A percentile compares a stretch with the other conserved stretches of the same genome.
These are phyloP conservation scores for Eulemur macaco DNA, from an alignment of 2,113 vertebrate species.

Conservation along the genomic window DNA sequence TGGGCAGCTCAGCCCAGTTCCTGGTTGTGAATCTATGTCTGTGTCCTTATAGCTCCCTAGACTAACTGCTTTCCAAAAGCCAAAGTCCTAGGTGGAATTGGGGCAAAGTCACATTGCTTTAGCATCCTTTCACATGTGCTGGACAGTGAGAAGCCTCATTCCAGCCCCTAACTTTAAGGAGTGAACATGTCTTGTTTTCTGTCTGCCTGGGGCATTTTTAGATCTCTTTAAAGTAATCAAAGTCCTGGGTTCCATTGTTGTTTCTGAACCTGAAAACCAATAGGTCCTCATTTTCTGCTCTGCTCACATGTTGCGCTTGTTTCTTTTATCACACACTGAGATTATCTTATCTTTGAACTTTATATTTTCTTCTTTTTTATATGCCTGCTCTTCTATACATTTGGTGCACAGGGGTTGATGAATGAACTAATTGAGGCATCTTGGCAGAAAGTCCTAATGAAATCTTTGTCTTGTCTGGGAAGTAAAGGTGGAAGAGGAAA, in stretches of 20 bases:
- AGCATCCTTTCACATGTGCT: neutral
- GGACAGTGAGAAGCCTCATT: neutral
- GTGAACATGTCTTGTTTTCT: neutral
- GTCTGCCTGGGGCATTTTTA: neutral
- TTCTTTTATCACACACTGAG: neutral
- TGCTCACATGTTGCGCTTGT: neutral
- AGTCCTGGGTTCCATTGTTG: neutral
- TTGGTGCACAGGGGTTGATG: neutral
- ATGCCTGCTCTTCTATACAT: neutral
- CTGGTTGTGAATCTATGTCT: neutral
- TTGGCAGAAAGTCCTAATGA: neutral
- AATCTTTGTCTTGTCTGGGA: neutral
- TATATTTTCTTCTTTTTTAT: neutral
- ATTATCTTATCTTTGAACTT: neutral
- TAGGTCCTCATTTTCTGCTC: neutral
- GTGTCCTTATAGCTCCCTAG: neutral
- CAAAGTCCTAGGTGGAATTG: neutral
- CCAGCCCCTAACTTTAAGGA: neutral
- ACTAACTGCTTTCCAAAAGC: neutral
- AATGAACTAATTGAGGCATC: neutral
- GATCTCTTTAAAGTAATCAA: neutral
- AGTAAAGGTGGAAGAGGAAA: neutral
- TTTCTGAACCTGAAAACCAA: neutral
- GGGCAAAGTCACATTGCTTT: neutral
- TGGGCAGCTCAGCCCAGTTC: neutral